These are phyloP conservation scores for Drosophila borealis DNA, from an alignment of 2,888 invertebrate species.

Conservation along the genomic window DNA sequence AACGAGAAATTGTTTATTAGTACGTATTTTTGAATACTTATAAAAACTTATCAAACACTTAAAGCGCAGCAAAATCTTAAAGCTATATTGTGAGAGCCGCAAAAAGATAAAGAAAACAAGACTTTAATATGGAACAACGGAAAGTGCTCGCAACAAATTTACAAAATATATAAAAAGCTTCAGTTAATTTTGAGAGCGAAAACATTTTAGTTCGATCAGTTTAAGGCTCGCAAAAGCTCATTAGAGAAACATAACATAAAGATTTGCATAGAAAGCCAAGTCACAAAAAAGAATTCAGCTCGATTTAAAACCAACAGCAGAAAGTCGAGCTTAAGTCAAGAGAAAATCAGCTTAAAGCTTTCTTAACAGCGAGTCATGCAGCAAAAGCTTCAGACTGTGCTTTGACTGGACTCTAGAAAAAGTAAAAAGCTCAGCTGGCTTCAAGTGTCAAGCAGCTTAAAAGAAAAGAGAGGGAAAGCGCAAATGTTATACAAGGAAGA, in stretches of 20 bases:
- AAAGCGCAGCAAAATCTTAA: slow-evolving; percentile 5
- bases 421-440: neutral
- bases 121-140: neutral
- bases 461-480: neutral
- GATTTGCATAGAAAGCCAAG: no score
- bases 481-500: neutral
- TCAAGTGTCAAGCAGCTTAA: neutral
- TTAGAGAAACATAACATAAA: no score
- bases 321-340: neutral
- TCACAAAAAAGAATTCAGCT: no score
- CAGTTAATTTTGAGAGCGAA: no score
- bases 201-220: neutral
- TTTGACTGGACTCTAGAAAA: neutral
- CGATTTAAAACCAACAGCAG: neutral
- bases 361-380: neutral
- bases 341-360: neutral
- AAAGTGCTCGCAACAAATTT: no score
- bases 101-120: neutral
- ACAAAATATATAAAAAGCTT: no score
- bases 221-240: neutral
- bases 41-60: neutral
- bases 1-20: slow-evolving; percentile 24
- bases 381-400: neutral
- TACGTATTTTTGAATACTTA: neutral
- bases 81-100: neutral